Evolutionary conservation across 2,888 invertebrate species (phyloP).

Genomic region (Leptinotarsa tumamoca): DNA sequence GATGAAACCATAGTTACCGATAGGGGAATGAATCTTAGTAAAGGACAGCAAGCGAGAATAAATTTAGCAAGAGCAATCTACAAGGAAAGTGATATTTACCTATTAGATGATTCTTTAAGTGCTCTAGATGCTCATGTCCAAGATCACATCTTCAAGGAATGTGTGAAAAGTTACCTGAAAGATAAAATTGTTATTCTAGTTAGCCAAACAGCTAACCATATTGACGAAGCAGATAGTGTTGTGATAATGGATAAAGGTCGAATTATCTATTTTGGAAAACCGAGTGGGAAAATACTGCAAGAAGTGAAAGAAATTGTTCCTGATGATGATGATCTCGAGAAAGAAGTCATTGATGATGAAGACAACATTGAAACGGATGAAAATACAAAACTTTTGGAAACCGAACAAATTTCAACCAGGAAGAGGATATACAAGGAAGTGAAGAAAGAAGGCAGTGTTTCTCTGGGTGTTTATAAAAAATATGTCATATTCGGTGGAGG

Average conservation of each 20-base stretch:
- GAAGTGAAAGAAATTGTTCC: constrained; percentile 75
- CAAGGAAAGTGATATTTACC: constrained; percentile 79
- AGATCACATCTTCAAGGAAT: constrained; percentile 85
- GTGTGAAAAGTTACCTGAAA: constrained; percentile 72
- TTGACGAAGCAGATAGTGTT: constrained; percentile 65
- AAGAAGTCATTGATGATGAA: constrained; percentile 62
- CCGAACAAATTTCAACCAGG: constrained; percentile 31
- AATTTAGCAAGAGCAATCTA: constrained; percentile 87
- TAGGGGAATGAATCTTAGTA: constrained; percentile 77
- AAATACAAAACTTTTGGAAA: constrained; percentile 50
- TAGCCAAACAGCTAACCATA: constrained; percentile 77
- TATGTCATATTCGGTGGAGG: constrained; percentile 55
- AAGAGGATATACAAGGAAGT: constrained; percentile 55
- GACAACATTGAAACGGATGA: constrained; percentile 42
- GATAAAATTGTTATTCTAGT: constrained; percentile 79
- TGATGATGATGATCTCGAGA: constrained; percentile 46
- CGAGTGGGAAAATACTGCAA: constrained; percentile 76
- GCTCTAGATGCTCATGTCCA: constrained; percentile 92
- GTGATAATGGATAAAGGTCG: constrained; percentile 64
- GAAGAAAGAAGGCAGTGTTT: constrained; percentile 57
- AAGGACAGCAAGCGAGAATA: constrained; percentile 88
- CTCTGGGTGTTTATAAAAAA: constrained; percentile 53
- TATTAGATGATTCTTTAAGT: constrained; percentile 88
- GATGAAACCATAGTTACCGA: constrained; percentile 86
- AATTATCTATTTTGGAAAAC: constrained; percentile 73